phyloP scores from a whole-genome alignment of 2,797 vertebrate species.

The Hemitrygon akajei region DNA sequence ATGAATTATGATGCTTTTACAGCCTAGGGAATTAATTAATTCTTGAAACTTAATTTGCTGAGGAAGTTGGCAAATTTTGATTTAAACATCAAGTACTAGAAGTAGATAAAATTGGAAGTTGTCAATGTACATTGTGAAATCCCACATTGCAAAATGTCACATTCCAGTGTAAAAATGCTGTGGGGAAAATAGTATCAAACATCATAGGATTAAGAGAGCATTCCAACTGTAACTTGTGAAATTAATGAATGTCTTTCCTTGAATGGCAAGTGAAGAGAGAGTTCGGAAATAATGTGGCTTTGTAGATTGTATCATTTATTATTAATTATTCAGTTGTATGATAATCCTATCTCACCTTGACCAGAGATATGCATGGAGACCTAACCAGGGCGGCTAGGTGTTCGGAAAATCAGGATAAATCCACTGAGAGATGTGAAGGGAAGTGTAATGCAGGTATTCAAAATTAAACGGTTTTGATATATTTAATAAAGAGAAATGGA shows the following conservation, averaged over 20 bases:
- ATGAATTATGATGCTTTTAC: too few species aligned
- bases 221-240: neutral
- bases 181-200: neutral
- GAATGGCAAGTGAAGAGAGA: neutral
- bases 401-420: neutral
- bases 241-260: constrained; percentile 5
- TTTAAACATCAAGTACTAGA: neutral
- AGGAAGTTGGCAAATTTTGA: neutral
- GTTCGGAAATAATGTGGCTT: neutral
- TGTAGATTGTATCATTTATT: neutral
- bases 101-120: too few species aligned
- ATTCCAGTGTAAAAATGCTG: neutral
- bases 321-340: neutral
- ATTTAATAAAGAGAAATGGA: neutral
- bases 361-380: neutral
- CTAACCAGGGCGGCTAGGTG: neutral
- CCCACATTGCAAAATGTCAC: neutral
- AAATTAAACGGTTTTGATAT: neutral
- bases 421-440: neutral
- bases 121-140: neutral
- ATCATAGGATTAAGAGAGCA: constrained; percentile 8
- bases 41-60: constrained; percentile 2
- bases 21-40: neutral
- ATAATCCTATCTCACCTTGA: neutral
- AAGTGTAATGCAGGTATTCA: neutral